phyloP scores from a whole-genome alignment of 2,113 vertebrate genomes.

The Spilogale gracilis region DNA sequence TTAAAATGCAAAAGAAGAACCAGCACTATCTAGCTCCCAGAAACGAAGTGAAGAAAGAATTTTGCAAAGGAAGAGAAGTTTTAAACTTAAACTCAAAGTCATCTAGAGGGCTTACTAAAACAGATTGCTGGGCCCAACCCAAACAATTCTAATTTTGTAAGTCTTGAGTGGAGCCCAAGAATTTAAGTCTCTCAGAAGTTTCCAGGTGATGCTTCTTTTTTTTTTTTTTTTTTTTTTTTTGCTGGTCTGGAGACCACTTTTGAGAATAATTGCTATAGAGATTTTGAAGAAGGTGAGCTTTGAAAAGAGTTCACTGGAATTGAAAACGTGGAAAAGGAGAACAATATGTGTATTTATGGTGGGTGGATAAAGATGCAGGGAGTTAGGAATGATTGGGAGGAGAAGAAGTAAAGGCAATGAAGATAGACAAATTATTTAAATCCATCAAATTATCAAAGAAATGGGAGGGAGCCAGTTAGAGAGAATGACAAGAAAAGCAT shows the following conservation, averaged over 20 bases:
- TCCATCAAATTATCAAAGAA: not conserved
- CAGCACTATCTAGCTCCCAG: not conserved
- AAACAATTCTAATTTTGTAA: constrained; percentile 20
- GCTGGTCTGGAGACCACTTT: not conserved
- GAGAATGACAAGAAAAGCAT: not conserved
- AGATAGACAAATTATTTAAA: not conserved
- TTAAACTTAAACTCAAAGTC: not conserved
- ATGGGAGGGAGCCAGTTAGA: not conserved
- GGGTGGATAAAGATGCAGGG: not conserved
- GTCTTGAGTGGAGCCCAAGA: not conserved
- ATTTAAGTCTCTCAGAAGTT: constrained; percentile 3
- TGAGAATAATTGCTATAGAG: not conserved
- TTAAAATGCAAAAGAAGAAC: not conserved
- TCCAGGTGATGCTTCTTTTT: not conserved
- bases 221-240: not conserved
- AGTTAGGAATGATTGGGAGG: not conserved
- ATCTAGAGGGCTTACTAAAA: not conserved
- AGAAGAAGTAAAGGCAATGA: not conserved
- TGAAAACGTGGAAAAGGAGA: constrained; percentile 13
- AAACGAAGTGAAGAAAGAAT: not conserved
- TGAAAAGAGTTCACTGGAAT: not conserved
- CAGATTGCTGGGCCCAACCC: not conserved
- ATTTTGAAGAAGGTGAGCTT: not conserved
- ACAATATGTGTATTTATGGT: not conserved
- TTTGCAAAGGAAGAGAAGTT: not conserved